Base-by-base conservation (phyloP, 2,888 invertebrate genomes). In the Leptopilina drosophilae region DNA sequence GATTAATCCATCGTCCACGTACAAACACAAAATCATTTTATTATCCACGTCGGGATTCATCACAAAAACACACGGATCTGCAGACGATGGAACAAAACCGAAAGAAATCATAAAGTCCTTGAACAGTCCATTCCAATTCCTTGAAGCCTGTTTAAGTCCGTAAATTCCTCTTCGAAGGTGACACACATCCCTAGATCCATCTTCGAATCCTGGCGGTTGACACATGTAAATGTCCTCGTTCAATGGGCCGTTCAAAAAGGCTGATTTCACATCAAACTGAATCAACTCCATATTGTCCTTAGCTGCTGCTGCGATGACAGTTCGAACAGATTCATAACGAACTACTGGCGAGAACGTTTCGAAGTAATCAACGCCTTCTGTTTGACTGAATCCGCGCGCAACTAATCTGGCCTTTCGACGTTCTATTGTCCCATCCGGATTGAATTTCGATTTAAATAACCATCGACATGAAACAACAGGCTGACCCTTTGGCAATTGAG, bases 141-240 rank as follows among this genome's bases (percentile, higher is more conserved):
- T 77, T 9, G 89, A 86, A n/a, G 88, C 85, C 80, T 91, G 89
- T 69, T 89, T 89, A 1, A 91, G 83, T 12, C 90, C 89, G 82
- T 90, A 90, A 20, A 91, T 64, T 78, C 88, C 87, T 80, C 83
- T 85, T 20, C 83, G 83, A 9, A 91, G 81, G 53, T 84, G 82
- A 78, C 89, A 91, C 3, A 90, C 88, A 26, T 76, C 46, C 7
- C 77, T 77, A 1, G 84, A 81, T 20, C 85, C 87, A 81, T 89
- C 87, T 14, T 85, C 77, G 78, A 82, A 89, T 6, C 89, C 89
- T 67, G 86, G 80, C 53, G 90, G 90, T 66, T 90, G 89, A 56
- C 85, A 77, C 88, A 89, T 89, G 66, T 84, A 89, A 8, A 90
- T 86, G 11, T 82, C 84, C 77, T 89, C 85, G 1, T 87, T 82